Base-by-base conservation (phyloP, 1,140 invertebrate species). In the Halictus rubicundus region DNA sequence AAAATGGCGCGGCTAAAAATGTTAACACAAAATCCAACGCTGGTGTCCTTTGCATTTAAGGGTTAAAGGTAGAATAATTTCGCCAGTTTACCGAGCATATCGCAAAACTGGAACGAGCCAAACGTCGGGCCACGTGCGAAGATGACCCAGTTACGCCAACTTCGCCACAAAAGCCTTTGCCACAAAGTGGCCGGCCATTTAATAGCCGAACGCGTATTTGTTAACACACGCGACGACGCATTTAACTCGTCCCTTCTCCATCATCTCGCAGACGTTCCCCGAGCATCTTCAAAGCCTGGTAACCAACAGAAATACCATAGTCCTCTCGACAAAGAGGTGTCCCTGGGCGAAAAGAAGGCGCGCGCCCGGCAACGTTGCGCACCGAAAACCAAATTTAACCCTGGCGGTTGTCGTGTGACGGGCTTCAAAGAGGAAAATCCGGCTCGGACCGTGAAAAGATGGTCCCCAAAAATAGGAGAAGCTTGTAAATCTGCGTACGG, bases 281-380 rank as follows among this genome's bases (percentile, higher is more conserved):
- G 60, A 54, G 39, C 32, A 16, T 27, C 46, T 64, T 72, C 32
- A 78, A 64, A 72, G 76, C 57, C 68, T 37, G 46, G 46, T 68
- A 54, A 54, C 69, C n/a, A 78, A 72, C 76, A 78, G 27, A 78
- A 78, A 78, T 78, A 64, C 72, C 68, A 78, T 78, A 54, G 46
- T 78, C 52, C 57, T 19, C 42, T 19, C 42, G 5, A 7, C 12
- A 37, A 57, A 66, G 63, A 5, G 54, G n/a, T 37, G 27, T n/a
- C 32, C 63, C 42, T 19, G 23, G 1, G 8, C 1, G 8, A 16
- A 12, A n/a, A 71, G 16, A 21, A 42, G 46, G 1, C 25, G 2
- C 8, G 16, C 68, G 27, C 49, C 21, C 25, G 23, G 46, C 37
- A n/a, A 54, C 61, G 27, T 63, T n/a, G 16, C 21, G 4, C 57